Base-by-base conservation (phyloP, 1,140 invertebrate species). In the Ceratitis capitata region DNA sequence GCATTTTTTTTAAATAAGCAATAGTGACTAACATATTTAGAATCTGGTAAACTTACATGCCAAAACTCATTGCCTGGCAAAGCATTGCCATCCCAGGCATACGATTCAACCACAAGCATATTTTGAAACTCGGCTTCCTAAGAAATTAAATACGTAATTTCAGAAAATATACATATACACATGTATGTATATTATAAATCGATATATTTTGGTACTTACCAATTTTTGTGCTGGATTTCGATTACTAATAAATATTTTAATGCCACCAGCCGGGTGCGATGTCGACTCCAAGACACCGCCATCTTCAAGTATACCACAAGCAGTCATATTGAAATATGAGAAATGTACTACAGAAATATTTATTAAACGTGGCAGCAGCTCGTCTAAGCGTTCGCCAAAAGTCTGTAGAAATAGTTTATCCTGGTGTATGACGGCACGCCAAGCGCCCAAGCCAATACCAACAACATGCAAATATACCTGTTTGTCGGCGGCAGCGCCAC, bases 81-180 rank as follows among this genome's bases (percentile, higher is more conserved):
- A 1, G 95, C 93, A 87, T 95, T 95, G 10, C 94, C 93, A 88
- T 95, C 95, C 93, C 94, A 95, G 1, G 95, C 94, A 87, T 95
- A 95, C 1, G 93, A 95, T 5, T 95, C 93, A 12, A 95, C 92
- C 0, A 85, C 86, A 69, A 91, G 47, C 74, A 95, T 88, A 49
- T 87, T 26, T 82, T 87, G 53, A n/a, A 84, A 83, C 56, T 83
- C 9, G 2, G 42, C 9, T 29, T 12, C 64, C 47, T 78, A 56
- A 78, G n/a, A 85, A 58, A 23, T 69, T n/a, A 10, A 29, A 82
- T 14, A 78, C 51, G 26, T 29, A 78, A 29, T 56, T 49, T 4
- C 39, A 32, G 5, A 29, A 74, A 51, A 85, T 3, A 12, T 26
- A 42, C 4, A 5, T 16, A 53, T 12, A 16, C 47, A 49, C 2